A percentile compares a stretch with the other conserved stretches of the same genome.
phyloP scores from a whole-genome alignment of 2,797 vertebrate species.

The Xenentodon cancila region DNA sequence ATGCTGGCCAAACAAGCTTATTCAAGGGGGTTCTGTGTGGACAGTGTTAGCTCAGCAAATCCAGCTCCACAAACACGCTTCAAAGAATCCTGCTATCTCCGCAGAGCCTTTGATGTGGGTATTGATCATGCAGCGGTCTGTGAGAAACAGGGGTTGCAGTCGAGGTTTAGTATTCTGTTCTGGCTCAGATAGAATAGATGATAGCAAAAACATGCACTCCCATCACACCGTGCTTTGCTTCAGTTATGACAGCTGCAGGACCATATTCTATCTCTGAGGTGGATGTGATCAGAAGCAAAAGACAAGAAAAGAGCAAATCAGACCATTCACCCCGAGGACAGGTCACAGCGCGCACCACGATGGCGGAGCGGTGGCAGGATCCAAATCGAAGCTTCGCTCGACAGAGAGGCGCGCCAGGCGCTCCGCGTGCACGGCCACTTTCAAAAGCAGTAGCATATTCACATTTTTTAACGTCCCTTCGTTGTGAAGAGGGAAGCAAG shows the following conservation, averaged over 20 bases:
- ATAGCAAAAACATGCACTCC: conserved; percentile 74
- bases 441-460: conserved; percentile 20
- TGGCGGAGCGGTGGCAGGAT: conserved; percentile 25
- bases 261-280: conserved; percentile 52
- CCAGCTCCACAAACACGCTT: conserved; percentile 88
- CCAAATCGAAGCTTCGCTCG: conserved; percentile 42
- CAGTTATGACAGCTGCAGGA: conserved; percentile 69
- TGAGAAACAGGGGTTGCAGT: conserved; percentile 66
- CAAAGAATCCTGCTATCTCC: conserved; percentile 89
- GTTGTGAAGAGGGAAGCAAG: conserved; percentile 32
- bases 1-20: conserved; percentile 92
- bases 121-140: conserved; percentile 83
- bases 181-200: conserved; percentile 64
- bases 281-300: conserved; percentile 59
- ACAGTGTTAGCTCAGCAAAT: conserved; percentile 91
- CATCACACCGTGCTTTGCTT: conserved; percentile 53
- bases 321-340: conserved; percentile 56
- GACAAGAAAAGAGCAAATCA: conserved; percentile 60
- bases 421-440: conserved; percentile 14
- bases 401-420: conserved; percentile 28
- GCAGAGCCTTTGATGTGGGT: conserved; percentile 87
- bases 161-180: conserved; percentile 71
- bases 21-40: conserved; percentile 81
- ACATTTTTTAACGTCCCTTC: neutral
- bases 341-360: conserved; percentile 46